Conservation (phyloP, 2,888 invertebrate genomes). For the Habroteleia sp. region DNA sequence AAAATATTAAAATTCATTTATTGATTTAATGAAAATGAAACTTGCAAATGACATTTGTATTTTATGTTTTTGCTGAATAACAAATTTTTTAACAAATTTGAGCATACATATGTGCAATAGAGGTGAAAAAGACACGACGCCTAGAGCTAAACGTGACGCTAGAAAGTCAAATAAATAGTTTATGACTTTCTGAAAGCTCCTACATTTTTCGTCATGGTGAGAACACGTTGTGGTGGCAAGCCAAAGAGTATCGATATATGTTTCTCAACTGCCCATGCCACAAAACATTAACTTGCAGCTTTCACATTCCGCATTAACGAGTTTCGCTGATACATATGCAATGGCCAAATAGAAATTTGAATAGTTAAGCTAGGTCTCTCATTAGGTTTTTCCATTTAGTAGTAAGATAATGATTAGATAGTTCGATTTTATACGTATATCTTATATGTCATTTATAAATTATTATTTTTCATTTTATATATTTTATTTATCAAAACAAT, state of each 20-base stretch:
- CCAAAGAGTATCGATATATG: constrained; percentile 22
- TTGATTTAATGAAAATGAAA: too few species aligned
- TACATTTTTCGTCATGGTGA: constrained; percentile 69
- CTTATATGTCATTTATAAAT: too few species aligned
- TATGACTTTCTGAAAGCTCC: constrained; percentile 69
- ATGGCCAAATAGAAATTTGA: constrained; percentile 14
- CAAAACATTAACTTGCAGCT: constrained; percentile 36
- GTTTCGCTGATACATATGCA: constrained; percentile 12
- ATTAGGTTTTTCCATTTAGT: constrained; percentile 15
- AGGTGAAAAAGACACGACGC: constrained; percentile 32
- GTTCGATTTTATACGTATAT: constrained; percentile 1
- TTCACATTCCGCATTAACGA: constrained; percentile 23
- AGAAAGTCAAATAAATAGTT: constrained; percentile 67
- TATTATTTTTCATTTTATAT: too few species aligned
- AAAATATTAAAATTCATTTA: too few species aligned
- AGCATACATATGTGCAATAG: constrained; percentile 10
- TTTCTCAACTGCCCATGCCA: constrained; percentile 31
- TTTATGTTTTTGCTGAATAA: constrained; percentile 9
- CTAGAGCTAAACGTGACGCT: constrained; percentile 49
- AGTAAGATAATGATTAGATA: constrained; percentile 5
- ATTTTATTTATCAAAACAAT: too few species aligned
- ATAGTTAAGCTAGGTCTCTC: constrained; percentile 12
- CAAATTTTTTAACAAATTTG: constrained; percentile 13
- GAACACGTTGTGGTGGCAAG: constrained; percentile 35
- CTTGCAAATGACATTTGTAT: too few species aligned